Percentiles rank a stretch among this genome's conserved stretches.
phyloP scores from a whole-genome alignment of 2,888 invertebrate genomes.

The Antitype chi region DNA sequence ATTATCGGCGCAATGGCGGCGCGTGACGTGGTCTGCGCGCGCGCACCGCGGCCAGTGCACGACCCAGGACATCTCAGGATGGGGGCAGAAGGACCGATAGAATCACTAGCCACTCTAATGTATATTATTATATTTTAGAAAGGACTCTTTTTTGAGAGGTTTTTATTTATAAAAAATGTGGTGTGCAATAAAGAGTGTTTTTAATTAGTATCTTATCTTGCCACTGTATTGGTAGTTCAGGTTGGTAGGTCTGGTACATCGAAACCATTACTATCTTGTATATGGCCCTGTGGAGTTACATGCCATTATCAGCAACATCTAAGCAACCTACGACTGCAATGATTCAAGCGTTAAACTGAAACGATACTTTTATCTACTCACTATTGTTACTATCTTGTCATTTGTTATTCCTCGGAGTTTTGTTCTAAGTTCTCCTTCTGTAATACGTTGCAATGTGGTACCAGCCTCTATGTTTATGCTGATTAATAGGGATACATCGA shows the following conservation, averaged over 20 bases:
- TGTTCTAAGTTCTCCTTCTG: slow-evolving; percentile 13
- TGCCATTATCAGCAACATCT: too few relatives aligned
- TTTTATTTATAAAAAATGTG: not conserved
- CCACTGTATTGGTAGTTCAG: not conserved
- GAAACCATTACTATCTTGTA: not conserved
- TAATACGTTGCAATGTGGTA: not conserved
- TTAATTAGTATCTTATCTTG: not conserved
- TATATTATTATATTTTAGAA: not conserved
- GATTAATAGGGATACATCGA: slow-evolving; percentile 68
- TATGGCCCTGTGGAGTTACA: not conserved
- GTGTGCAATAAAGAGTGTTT: not conserved
- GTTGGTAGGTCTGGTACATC: not conserved
- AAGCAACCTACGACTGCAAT: not conserved
- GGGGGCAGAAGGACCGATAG: slow-evolving; percentile 10
- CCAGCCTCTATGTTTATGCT: slow-evolving; percentile 57
- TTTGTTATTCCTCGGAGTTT: not conserved
- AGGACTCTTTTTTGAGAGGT: not conserved
- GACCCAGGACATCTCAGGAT: slow-evolving; percentile 16
- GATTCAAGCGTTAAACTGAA: not conserved
- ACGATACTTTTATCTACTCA: not conserved
- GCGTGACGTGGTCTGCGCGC: slow-evolving; percentile 74
- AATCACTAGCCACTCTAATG: not conserved
- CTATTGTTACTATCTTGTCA: not conserved
- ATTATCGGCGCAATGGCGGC: slow-evolving; percentile 75
- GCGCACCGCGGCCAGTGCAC: slow-evolving; percentile 57